Base-by-base conservation (phyloP, 2,797 vertebrate species). In the Mus spretus region DNA sequence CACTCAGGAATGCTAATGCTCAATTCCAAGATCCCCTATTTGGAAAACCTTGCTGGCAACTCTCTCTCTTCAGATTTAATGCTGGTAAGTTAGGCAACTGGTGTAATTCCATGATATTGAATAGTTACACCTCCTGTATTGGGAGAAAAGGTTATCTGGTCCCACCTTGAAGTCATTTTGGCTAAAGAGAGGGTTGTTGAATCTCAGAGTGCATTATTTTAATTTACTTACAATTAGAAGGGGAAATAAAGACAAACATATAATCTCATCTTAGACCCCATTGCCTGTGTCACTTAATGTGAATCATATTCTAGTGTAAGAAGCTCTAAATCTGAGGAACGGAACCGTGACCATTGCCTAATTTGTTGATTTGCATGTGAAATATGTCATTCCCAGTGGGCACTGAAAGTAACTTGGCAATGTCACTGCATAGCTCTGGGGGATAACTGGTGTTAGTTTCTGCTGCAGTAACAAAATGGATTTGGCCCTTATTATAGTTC, bases 341-440 rank as follows among this genome's bases (percentile, higher is more conserved):
- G 79, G 74, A 14, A 91, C 96, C 95, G 75, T 89, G 80, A 78
- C 88, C 97, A 77, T 75, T 40, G 63, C 82, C 59, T 97, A 75
- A 90, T 97, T 97, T 97, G 94, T 94, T 98, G 94, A 94, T 94
- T 98, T 98, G 94, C 97, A 92, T 97, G 94, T 96, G 96, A 97
- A 96, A 85, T 96, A 5, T 78, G 89, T 84, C 94, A 67, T 87
- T 94, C 94, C 74, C 95, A 28, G 72, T 95, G 90, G 96, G 84
- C 13, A 77, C 70, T 86, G 90, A 96, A 94, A 97, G 91, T 28
- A 65, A 96, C 96, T 93, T 96, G 98, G 93, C 75, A 70, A 65
- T 65, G 84, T 75, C 13, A 83, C 96, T 96, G 91, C 70, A 75
- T 87, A 91, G 90, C 97, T 98, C 93, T 47, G 85, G 82, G 93